Evolutionary conservation across 1,140 invertebrate species (phyloP).

Genomic region (Arctopsyche grandis): DNA sequence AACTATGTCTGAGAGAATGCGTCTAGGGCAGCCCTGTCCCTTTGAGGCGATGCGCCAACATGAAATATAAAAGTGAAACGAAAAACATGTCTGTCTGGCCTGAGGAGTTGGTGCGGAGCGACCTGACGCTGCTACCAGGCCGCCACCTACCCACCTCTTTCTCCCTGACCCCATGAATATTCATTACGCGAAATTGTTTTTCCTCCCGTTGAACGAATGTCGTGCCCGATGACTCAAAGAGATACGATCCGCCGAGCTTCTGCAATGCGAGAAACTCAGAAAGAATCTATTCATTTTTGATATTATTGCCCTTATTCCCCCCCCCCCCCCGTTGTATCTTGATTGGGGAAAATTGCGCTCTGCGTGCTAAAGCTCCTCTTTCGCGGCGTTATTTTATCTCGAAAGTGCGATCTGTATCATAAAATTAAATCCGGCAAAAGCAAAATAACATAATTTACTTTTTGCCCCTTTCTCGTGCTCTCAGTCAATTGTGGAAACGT

Average conservation of each 20-base stretch:
- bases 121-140: too few species aligned
- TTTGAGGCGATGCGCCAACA: slow-evolving; percentile 24
- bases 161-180: slow-evolving; percentile 42
- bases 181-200: slow-evolving; percentile 46
- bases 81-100: slow-evolving; percentile 33
- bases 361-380: not conserved
- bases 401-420: not conserved
- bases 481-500: too few species aligned
- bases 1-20: not conserved
- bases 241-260: slow-evolving; percentile 13
- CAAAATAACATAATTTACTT: too few species aligned
- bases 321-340: not conserved
- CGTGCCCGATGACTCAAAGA: slow-evolving; percentile 10
- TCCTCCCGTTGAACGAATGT: slow-evolving; percentile 27
- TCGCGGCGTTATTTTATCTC: not conserved
- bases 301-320: slow-evolving; percentile 12
- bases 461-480: too few species aligned
- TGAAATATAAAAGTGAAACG: slow-evolving; percentile 41
- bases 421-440: not conserved
- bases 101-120: slow-evolving; percentile 1
- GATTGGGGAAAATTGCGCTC: slow-evolving; percentile 11
- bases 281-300: slow-evolving; percentile 7
- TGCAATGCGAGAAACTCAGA: not conserved
- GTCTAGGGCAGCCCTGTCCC: slow-evolving; percentile 15
- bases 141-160: not conserved